Evolutionary conservation across 2,113 vertebrate genomes (phyloP).

Genomic region (Neoarius graeffei): DNA sequence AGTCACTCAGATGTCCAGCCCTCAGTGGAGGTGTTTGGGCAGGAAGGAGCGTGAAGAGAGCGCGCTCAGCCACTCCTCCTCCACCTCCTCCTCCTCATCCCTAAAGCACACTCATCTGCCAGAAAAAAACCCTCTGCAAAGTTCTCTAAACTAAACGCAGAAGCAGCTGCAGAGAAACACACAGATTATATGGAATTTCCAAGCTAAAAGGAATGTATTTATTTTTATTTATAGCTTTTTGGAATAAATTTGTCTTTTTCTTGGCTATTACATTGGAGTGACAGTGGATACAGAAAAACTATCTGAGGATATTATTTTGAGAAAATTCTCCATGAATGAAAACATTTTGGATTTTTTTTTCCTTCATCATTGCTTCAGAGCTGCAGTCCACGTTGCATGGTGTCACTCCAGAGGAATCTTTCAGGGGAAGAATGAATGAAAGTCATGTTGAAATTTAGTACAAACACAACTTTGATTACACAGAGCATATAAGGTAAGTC

Average conservation of each 20-base stretch:
- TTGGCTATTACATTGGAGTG: background rate
- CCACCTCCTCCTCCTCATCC: background rate
- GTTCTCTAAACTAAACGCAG: conserved; percentile 32
- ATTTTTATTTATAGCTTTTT: background rate
- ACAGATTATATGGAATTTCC: conserved; percentile 3
- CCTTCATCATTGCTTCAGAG: background rate
- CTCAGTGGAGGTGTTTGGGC: conserved; percentile 4
- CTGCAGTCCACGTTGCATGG: background rate
- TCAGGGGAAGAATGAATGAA: conserved; percentile 15
- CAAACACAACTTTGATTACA: background rate
- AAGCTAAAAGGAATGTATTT: background rate
- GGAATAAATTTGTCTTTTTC: background rate
- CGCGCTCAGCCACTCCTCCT: conserved; percentile 27
- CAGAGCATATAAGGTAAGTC: conserved; percentile 30
- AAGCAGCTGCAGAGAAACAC: conserved; percentile 17
- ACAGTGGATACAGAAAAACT: background rate
- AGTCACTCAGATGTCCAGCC: conserved; percentile 2
- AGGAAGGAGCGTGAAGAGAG: conserved; percentile 29
- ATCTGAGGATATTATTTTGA: background rate
- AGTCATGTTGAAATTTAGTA: conserved; percentile 34
- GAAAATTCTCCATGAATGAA: conserved; percentile 28
- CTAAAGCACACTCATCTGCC: conserved; percentile 19
- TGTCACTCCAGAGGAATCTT: background rate
- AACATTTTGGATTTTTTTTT: conserved; percentile 1
- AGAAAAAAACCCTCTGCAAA: conserved; percentile 17